Evolutionary conservation across 2,113 vertebrate species (phyloP), one percentile per base, ranked within the genome.

Genomic region (Urocynchramus pylzowi): DNA sequence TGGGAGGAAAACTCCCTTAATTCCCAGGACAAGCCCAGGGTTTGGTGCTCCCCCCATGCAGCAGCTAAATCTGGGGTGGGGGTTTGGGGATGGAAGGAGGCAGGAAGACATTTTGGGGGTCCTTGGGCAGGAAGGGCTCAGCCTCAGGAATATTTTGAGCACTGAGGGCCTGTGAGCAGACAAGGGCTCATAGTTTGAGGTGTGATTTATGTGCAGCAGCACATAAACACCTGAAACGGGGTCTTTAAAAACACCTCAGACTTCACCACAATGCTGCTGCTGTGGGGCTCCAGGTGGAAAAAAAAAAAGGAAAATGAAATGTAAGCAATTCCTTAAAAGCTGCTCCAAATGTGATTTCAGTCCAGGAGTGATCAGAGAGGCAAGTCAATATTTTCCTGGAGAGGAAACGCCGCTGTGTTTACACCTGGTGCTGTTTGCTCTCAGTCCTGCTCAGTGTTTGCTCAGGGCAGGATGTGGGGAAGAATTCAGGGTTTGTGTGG

Each of bases 311-410:
- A 85, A 89, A 77, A 57, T 4, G 7, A 54, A 63, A 54, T 23
- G 54, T 24, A 59, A 96, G 81, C 74, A 77, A 68, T 74, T 49
- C 64, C 87, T 67, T 35, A 71, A 56, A 52, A 69, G 63, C 87
- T 4, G 8, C 64, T 87, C 52, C 61, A 49, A 37, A 30, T 2
- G 47, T 35, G 75, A 70, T 84, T 92, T 87, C 53, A 41, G 44
- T 30, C 19, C 65, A 22, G 53, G 57, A 95, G 87, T 2, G 50
- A 84, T 28, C 89, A 71, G 90, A 84, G 93, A 95, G 87, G 84
- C 23, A 31, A 91, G 89, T 35, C 87, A 96, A 95, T 90, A 68
- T 94, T 96, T 90, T 91, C 47, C 75, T 91, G 90, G 64, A 69
- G 79, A 77, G 92, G 94, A 96, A 96, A 52, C 16, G 1, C 64